A percentile compares a stretch with the other conserved stretches of the same genome.
Conservation (phyloP, 2,797 vertebrate species). For the Heteromormyrus szaboi region DNA sequence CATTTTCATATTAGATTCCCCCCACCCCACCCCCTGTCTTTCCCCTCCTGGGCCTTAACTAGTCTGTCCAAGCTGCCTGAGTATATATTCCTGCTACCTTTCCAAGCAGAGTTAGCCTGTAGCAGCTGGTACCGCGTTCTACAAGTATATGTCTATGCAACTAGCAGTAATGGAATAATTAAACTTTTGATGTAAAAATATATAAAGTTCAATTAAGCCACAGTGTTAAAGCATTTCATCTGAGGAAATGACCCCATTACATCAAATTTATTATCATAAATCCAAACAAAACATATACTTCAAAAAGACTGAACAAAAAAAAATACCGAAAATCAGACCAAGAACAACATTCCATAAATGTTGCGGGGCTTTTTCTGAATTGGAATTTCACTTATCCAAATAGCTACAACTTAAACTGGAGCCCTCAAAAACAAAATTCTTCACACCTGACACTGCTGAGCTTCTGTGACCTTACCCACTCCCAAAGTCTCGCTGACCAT, state of each 20-base stretch:
- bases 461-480: neutral
- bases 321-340: slow-evolving; percentile 49
- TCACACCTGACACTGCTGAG: neutral
- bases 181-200: slow-evolving; percentile 51
- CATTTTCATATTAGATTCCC: slow-evolving; percentile 67
- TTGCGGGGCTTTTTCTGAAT: neutral
- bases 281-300: slow-evolving; percentile 21
- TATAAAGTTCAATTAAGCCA: slow-evolving; percentile 47
- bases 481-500: neutral
- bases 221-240: slow-evolving; percentile 52
- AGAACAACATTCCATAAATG: slow-evolving; percentile 45
- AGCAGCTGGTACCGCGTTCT: neutral
- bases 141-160: slow-evolving; percentile 22
- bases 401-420: neutral
- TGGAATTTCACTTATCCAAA: neutral
- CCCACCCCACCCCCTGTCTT: slow-evolving; percentile 16
- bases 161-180: slow-evolving; percentile 54
- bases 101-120: neutral
- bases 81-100: neutral
- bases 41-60: slow-evolving; percentile 31
- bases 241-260: slow-evolving; percentile 45
- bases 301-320: slow-evolving; percentile 27
- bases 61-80: slow-evolving; percentile 18
- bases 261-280: slow-evolving; percentile 52
- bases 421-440: neutral